phyloP scores from a whole-genome alignment of 30 jellyfish, hydroid and myxozoan species.

The Sanderia malayensis region DNA sequence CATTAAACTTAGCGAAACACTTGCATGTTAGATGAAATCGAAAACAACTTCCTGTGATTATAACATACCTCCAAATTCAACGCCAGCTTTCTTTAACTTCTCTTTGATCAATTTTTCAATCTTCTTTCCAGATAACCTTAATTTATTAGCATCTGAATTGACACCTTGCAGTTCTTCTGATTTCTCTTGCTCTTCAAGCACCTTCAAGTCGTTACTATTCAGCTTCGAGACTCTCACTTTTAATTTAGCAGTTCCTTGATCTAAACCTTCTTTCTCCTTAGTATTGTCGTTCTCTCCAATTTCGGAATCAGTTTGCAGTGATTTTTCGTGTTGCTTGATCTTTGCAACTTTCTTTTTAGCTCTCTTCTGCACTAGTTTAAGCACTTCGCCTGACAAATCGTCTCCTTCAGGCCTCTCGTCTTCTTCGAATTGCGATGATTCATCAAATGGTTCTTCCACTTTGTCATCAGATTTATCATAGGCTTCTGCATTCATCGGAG shows the following conservation, averaged over 20 bases:
- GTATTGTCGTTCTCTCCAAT: not conserved
- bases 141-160: conserved; percentile 1
- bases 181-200: conserved; percentile 47
- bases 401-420: not conserved
- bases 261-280: not conserved
- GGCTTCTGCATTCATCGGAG: too few species aligned
- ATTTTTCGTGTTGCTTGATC: not conserved
- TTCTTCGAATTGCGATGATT: not conserved
- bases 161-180: conserved; percentile 40
- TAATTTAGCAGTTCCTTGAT: too few species aligned
- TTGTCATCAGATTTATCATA: too few species aligned
- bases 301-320: not conserved
- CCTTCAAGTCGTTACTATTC: conserved; percentile 40
- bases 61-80: conserved; percentile 64
- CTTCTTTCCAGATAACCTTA: conserved; percentile 64
- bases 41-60: too few species aligned
- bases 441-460: conserved; percentile 1
- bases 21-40: too few species aligned
- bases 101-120: conserved; percentile 71
- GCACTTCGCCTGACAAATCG: not conserved
- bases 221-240: conserved; percentile 33
- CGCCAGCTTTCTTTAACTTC: conserved; percentile 79
- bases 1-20: too few species aligned
- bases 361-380: not conserved
- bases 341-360: not conserved